Percentiles rank a stretch among this genome's conserved stretches.
These are phyloP conservation scores for Drosophila trapezifrons DNA, from an alignment of 1,140 invertebrate genomes.

Conservation along the genomic window DNA sequence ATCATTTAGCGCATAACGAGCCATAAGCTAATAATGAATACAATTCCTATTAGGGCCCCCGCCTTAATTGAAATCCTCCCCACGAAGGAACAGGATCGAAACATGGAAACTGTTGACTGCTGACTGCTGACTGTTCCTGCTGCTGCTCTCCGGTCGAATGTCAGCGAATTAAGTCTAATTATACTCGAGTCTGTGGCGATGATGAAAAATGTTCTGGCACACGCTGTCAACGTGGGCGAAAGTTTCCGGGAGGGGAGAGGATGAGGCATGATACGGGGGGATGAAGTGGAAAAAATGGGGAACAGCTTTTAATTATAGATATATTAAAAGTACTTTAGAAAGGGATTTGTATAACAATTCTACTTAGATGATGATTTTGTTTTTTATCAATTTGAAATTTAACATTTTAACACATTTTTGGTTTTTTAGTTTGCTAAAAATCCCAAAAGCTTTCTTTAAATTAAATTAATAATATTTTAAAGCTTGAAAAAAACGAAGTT, in stretches of 20 bases:
- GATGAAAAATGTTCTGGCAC: slow-evolving; percentile 67
- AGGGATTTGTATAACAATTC: no score
- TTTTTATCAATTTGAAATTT: no score
- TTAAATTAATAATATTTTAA: no score
- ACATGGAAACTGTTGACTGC: slow-evolving; percentile 38
- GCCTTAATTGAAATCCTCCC: slow-evolving; percentile 45
- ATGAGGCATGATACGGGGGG: not conserved
- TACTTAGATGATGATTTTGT: no score
- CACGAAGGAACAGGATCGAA: slow-evolving; percentile 19
- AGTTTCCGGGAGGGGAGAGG: slow-evolving; percentile 6
- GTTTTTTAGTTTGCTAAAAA: no score
- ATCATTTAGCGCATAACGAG: slow-evolving; percentile 38
- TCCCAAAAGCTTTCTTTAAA: no score
- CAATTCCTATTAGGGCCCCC: slow-evolving; percentile 34
- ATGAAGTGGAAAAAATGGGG: no score
- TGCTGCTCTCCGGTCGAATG: slow-evolving; percentile 48
- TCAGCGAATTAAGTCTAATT: slow-evolving; percentile 76
- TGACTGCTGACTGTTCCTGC: slow-evolving; percentile 20
- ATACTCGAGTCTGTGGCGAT: slow-evolving; percentile 58
- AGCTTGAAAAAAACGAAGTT: no score
- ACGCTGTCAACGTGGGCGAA: slow-evolving; percentile 63
- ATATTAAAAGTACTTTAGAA: no score
- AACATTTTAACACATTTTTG: no score
- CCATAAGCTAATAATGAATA: slow-evolving; percentile 52
- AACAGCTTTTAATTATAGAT: no score